These are phyloP conservation scores for Aphidoletes aphidimyza DNA, from an alignment of 2,888 invertebrate species.

Conservation along the genomic window DNA sequence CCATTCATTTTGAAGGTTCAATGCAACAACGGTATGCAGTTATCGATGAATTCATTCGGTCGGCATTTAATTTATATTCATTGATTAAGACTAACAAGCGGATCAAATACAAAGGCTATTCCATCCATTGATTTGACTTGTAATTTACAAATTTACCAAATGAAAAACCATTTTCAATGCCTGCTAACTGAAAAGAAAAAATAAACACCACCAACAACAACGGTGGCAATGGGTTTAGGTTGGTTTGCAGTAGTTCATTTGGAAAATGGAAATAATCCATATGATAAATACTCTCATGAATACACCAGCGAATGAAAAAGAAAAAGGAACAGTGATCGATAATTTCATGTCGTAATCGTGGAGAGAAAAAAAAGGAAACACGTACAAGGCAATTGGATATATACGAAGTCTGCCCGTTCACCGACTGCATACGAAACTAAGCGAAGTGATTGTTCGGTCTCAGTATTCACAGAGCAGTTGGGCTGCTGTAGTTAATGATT, in stretches of 20 bases:
- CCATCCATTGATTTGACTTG: background rate
- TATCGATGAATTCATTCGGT: background rate
- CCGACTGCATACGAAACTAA: constrained; percentile 8
- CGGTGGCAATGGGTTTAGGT: background rate
- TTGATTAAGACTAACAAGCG: background rate
- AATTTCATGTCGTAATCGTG: background rate
- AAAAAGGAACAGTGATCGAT: background rate
- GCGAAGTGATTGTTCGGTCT: background rate
- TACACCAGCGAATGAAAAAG: background rate
- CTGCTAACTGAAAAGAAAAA: background rate
- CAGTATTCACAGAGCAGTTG: background rate
- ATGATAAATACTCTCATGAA: background rate
- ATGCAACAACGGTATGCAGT: background rate
- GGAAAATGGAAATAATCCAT: background rate
- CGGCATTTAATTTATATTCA: background rate
- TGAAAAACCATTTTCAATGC: too few relatives aligned
- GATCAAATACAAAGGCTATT: background rate
- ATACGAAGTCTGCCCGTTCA: background rate
- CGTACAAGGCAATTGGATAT: background rate
- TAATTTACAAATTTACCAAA: constrained; percentile 26
- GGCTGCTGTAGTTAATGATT: constrained; percentile 32
- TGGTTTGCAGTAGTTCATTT: background rate
- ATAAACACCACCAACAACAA: too few relatives aligned
- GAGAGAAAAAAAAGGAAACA: background rate
- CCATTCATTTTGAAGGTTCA: background rate